A percentile compares a stretch with the other conserved stretches of the same genome.
Evolutionary conservation across 2,888 invertebrate species (phyloP).

Genomic region (Hypomecis punctinalis): DNA sequence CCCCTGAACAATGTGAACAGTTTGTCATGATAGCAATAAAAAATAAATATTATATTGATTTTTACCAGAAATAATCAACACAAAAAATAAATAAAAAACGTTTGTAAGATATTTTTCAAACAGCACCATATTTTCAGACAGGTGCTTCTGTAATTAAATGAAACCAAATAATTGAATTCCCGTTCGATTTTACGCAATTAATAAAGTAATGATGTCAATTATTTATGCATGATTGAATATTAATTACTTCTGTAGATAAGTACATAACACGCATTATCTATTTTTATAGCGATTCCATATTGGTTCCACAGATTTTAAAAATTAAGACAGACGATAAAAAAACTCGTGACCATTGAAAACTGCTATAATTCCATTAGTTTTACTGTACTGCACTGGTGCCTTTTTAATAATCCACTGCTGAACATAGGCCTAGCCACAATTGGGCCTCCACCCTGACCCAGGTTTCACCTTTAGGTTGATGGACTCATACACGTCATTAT

Average conservation of each 20-base stretch:
- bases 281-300: no score
- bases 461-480: no score
- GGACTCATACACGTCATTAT: no score
- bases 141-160: not conserved
- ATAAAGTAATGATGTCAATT: conserved; percentile 1
- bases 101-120: not conserved
- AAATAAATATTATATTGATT: not conserved
- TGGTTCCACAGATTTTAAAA: no score
- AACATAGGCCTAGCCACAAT: no score
- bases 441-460: no score
- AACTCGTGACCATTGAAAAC: no score
- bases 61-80: conserved; percentile 14
- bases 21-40: not conserved
- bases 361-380: no score
- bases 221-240: conserved; percentile 3
- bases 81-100: not conserved
- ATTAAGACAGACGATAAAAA: no score
- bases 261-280: not conserved
- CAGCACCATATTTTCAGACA: not conserved
- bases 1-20: no score
- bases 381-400: no score
- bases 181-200: not conserved
- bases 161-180: not conserved
- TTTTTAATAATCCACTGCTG: no score
- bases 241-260: not conserved